Evolutionary conservation across 2,888 invertebrate species (phyloP), one percentile per base, ranked within the genome.

Genomic region (Neoitamus cyanurus): DNA sequence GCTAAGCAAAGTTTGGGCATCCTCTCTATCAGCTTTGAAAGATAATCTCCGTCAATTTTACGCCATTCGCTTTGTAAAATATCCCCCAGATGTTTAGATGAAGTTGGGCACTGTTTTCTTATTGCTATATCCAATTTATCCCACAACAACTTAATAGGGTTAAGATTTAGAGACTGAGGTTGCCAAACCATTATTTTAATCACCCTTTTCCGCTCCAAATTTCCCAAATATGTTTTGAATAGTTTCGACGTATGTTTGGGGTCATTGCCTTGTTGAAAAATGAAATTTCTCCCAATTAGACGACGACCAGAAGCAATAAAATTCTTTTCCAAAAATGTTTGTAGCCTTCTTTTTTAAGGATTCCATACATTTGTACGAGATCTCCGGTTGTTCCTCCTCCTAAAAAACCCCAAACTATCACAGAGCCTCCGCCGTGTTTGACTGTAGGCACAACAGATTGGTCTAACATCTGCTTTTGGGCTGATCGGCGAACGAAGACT

Each of bases 401-500:
- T 46, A 86, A 84, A 68, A 86, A 85, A 13, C 86, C 85, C 86
- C 87, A 86, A 5, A 86, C 85, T 83, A 87, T 86, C 5, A 86
- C 68, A 37, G 82, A 83, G 46, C 86, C 84, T 31, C 85, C 86
- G 37, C 86, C 86, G 48, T 87, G 85, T 72, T 87, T 86, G 5
- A 87, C 83, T 36, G 87, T 85, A 7, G 86, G 25, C 25, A 28
- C 37, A 11, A 86, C n/a, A 86, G 69, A 84, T 37, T 80, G 15
- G 20, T 25, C 3, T 15, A n/a, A 11, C 13, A 77, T 36, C 20
- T 70, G 69, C 83, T 85, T 83, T 6, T 58, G 70, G 25, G 31
- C 11, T 75, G 13, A 73, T 72, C 78, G 15, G 7, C 85, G 68
- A 25, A 84, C 84, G 34, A 83, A 86, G 87, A 86, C 88, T 88